A percentile compares a stretch with the other conserved stretches of the same genome.
phyloP scores from a whole-genome alignment of 1,140 invertebrate species.

The Micrasema longulum region DNA sequence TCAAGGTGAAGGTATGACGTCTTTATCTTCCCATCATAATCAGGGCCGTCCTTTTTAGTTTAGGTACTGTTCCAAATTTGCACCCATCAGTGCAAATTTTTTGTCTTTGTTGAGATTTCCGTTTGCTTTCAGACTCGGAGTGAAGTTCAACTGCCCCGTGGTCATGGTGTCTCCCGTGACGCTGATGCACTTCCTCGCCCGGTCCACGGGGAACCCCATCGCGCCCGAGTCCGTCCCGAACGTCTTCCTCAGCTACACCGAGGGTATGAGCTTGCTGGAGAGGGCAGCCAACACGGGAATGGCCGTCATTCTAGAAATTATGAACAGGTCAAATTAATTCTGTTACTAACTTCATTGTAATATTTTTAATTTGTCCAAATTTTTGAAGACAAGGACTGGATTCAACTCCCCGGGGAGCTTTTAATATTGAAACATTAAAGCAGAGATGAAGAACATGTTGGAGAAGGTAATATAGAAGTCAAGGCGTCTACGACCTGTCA shows the following conservation, averaged over 20 bases:
- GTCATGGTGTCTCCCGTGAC: constrained; percentile 40
- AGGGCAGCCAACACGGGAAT: constrained; percentile 44
- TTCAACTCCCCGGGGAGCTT: too few species aligned
- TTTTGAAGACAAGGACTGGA: too few species aligned
- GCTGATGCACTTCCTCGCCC: constrained; percentile 47
- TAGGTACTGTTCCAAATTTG: background rate
- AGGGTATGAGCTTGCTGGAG: constrained; percentile 40
- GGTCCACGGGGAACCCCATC: constrained; percentile 42
- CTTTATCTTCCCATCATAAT: too few species aligned
- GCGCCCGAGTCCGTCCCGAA: constrained; percentile 43
- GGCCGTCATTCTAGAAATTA: constrained; percentile 34
- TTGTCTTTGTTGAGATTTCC: too few species aligned
- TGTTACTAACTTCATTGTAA: too few species aligned
- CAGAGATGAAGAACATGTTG: too few species aligned
- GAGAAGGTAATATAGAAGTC: too few species aligned
- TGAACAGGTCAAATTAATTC: constrained; percentile 35
- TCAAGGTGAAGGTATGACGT: too few species aligned
- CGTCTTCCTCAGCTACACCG: constrained; percentile 38
- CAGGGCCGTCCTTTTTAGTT: background rate
- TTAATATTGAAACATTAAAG: too few species aligned
- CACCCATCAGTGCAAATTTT: too few species aligned
- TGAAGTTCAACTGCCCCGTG: constrained; percentile 46
- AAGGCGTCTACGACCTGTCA: too few species aligned
- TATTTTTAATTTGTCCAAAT: too few species aligned
- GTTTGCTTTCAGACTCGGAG: constrained; percentile 43